Conservation (phyloP, 2,888 invertebrate species). For the Lithodes maja region DNA sequence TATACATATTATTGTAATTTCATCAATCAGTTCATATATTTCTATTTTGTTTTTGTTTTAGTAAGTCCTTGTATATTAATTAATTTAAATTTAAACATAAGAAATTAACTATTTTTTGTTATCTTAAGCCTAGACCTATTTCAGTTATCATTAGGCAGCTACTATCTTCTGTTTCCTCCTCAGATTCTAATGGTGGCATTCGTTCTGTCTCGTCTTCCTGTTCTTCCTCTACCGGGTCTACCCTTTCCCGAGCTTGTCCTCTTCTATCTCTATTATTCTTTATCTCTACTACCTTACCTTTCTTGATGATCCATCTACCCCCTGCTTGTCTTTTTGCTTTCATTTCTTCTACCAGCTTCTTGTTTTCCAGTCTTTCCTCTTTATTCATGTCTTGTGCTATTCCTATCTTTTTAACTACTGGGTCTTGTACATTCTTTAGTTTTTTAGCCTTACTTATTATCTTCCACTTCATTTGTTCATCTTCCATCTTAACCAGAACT, state of each 20-base stretch:
- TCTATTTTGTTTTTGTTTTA: neutral
- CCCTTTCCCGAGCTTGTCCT: neutral
- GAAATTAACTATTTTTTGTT: no score
- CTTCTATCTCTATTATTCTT: neutral
- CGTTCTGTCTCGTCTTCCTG: neutral
- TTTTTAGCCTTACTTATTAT: neutral
- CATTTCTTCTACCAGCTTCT: neutral
- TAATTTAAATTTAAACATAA: neutral
- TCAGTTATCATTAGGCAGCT: no score
- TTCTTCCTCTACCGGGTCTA: neutral
- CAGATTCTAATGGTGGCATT: neutral
- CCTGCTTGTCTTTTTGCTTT: neutral
- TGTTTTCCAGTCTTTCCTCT: neutral
- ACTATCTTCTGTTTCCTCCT: neutral
- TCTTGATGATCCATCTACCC: neutral
- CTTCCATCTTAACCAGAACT: neutral
- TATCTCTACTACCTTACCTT: neutral
- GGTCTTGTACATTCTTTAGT: neutral
- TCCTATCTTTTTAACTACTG: neutral
- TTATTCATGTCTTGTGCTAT: neutral
- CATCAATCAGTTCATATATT: neutral
- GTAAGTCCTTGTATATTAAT: neutral
- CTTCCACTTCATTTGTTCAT: neutral
- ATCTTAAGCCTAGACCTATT: no score
- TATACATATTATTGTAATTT: neutral